These are phyloP conservation scores for Malurus leucopterus DNA, from an alignment of 2,797 vertebrate species.

Conservation along the genomic window DNA sequence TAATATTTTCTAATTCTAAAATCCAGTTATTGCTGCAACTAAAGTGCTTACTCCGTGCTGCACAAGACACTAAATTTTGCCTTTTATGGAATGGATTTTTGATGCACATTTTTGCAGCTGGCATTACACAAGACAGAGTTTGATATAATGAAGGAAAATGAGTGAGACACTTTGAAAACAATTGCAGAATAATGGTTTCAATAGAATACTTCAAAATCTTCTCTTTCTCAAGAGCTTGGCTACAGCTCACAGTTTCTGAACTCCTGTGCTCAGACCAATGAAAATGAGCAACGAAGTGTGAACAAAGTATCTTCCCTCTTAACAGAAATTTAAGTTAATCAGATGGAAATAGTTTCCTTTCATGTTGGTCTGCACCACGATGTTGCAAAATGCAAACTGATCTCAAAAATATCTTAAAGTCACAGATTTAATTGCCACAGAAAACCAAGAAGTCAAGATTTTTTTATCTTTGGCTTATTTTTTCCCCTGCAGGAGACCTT, in stretches of 20 bases:
- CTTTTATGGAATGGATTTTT: background rate
- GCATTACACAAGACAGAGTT: background rate
- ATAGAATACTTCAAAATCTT: background rate
- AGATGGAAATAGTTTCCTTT: background rate
- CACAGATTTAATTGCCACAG: background rate
- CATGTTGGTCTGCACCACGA: background rate
- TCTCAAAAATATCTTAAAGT: background rate
- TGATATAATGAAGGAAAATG: background rate
- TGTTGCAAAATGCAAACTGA: background rate
- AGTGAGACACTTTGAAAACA: background rate
- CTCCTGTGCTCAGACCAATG: background rate
- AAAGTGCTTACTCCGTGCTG: background rate
- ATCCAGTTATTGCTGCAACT: background rate
- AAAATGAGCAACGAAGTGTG: background rate
- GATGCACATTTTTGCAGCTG: background rate
- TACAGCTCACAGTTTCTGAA: background rate
- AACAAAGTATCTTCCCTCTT: background rate
- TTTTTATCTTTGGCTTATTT: background rate
- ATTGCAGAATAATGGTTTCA: background rate
- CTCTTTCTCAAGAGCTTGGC: background rate
- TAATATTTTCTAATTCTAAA: background rate
- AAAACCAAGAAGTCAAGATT: background rate
- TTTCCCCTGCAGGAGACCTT: background rate
- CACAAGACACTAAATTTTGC: background rate
- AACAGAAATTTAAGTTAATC: background rate